Evolutionary conservation across 2,888 invertebrate species (phyloP), one percentile per base, ranked within the genome.

Genomic region (Luperina nickerlii): DNA sequence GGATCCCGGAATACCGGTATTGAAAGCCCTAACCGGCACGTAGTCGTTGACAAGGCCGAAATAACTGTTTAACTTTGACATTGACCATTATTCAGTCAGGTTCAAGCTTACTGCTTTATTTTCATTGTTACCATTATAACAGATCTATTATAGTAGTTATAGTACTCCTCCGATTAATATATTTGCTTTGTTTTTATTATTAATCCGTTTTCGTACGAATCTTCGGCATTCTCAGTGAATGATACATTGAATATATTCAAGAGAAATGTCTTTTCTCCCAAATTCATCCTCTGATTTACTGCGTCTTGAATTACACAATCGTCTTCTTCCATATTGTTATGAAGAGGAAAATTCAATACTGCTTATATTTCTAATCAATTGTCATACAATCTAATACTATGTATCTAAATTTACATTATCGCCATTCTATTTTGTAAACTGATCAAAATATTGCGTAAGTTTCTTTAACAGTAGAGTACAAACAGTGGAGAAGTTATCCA

Each of bases 21-120:
- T n/a, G n/a, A n/a, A n/a, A n/a, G n/a, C n/a, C n/a, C n/a, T n/a
- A n/a, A n/a, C n/a, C n/a, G n/a, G 54, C 80, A 74, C 77, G 78
- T 83, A 81, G 73, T 78, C 81, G 77, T 60, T 66, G 66, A 85
- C 83, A 75, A 89, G 89, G 76, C 70, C 75, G 45, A 85, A 73
- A 69, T 84, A 85, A 82, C 78, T 73, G 85, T 81, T 84, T 77
- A 70, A 67, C 81, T 77, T 80, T 89, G 89, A 89, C 89, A 87
- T 85, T 87, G 89, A 83, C 76, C 87, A 87, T 68, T 74, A 79
- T 60, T 66, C 71, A 57, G 69, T 70, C 13, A 48, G 83, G 87
- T 85, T 87, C 85, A 87, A 87, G 81, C 79, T 81, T 75, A 83
- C 9, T 63, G 72, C 45, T 66, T 62, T 75, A 68, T 79, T 79